A percentile compares a stretch with the other conserved stretches of the same genome.
Evolutionary conservation across 2,113 vertebrate genomes (phyloP).

Genomic region (Tachysurus vachellii): DNA sequence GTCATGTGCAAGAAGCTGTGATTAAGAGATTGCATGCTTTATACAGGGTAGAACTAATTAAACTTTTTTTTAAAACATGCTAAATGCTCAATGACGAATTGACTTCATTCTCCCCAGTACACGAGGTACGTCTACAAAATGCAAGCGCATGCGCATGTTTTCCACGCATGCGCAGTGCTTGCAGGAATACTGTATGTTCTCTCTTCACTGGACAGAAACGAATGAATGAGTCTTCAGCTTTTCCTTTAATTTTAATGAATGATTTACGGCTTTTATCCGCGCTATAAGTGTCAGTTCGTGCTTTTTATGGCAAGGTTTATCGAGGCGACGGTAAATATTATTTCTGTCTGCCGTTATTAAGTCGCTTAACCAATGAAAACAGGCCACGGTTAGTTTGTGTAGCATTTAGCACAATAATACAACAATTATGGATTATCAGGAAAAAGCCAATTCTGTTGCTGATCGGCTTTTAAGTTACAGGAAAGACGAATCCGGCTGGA

Average conservation of each 20-base stretch:
- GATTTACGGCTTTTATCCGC: neutral
- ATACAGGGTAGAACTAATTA: neutral
- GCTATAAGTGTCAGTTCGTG: neutral
- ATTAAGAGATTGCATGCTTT: neutral
- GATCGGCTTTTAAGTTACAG: slow-evolving; percentile 77
- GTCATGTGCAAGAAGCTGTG: neutral
- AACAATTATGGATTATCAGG: slow-evolving; percentile 71
- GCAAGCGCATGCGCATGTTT: slow-evolving; percentile 16
- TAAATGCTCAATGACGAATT: neutral
- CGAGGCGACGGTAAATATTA: neutral
- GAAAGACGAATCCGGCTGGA: slow-evolving; percentile 81
- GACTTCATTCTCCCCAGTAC: neutral
- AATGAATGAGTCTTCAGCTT: slow-evolving; percentile 42
- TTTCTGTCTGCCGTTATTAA: neutral
- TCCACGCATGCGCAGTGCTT: slow-evolving; percentile 15
- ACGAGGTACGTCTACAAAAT: neutral
- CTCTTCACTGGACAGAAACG: slow-evolving; percentile 6
- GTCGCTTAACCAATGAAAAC: neutral
- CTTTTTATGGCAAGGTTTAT: neutral
- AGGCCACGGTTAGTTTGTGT: slow-evolving; percentile 1
- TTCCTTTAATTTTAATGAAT: neutral
- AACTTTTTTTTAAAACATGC: neutral
- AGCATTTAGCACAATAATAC: neutral
- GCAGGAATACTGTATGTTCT: neutral
- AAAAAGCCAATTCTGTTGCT: slow-evolving; percentile 68